These are phyloP conservation scores for Pollimyrus isidori DNA, from an alignment of 2,113 vertebrate species.

Conservation along the genomic window DNA sequence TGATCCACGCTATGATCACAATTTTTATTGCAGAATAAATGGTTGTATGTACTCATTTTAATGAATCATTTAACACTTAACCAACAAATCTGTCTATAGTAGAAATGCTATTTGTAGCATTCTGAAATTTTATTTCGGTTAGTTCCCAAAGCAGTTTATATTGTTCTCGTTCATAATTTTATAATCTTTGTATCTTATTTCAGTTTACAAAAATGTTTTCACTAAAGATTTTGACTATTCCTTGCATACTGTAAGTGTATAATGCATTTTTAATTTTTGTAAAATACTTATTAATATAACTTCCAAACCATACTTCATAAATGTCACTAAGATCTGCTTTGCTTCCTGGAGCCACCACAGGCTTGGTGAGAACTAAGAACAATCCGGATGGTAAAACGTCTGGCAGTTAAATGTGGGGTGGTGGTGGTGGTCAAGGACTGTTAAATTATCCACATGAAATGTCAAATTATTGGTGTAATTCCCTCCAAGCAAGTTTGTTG, in stretches of 20 bases:
- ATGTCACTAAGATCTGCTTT: background rate
- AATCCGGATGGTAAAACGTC: background rate
- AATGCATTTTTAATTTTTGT: background rate
- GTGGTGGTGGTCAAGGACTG: background rate
- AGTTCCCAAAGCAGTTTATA: background rate
- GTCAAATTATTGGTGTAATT: too few species aligned
- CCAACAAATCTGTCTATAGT: background rate
- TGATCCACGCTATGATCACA: background rate
- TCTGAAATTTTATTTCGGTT: background rate
- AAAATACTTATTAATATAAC: too few species aligned
- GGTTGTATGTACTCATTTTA: background rate
- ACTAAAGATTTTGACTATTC: background rate
- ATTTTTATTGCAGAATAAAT: background rate
- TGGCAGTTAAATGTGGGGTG: too few species aligned
- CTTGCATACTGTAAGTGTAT: background rate
- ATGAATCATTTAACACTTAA: background rate
- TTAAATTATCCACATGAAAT: background rate
- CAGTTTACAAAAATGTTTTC: background rate
- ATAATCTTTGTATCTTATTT: too few species aligned
- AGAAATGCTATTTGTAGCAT: background rate
- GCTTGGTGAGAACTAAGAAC: background rate
- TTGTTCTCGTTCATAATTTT: background rate
- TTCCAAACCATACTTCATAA: background rate
- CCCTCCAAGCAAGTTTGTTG: too few species aligned
- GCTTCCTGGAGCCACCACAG: background rate